Evolutionary conservation across 2,888 invertebrate species (phyloP).

Genomic region (Pycnomerus fuliginosus): DNA sequence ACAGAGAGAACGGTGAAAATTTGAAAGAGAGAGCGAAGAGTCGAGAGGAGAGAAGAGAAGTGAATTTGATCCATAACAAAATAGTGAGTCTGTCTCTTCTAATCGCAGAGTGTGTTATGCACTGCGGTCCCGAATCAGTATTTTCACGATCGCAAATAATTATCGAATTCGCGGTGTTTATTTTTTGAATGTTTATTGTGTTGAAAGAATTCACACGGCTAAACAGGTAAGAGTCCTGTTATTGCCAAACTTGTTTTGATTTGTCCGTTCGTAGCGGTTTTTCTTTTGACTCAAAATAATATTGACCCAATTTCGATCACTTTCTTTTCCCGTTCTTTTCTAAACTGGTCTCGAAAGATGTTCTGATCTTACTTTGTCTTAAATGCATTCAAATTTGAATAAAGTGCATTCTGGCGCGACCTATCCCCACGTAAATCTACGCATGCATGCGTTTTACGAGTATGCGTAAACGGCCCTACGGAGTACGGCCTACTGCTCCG

Average conservation of each 20-base stretch:
- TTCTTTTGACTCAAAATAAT: no score
- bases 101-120: constrained; percentile 54
- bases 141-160: constrained; percentile 39
- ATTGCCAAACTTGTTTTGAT: no score
- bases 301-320: no score
- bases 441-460: constrained; percentile 40
- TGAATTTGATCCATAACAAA: constrained; percentile 58
- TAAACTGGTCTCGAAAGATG: no score
- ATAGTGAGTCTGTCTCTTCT: constrained; percentile 55
- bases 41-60: constrained; percentile 50
- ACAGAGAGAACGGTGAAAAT: constrained; percentile 55
- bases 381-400: constrained; percentile 35
- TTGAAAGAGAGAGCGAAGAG: constrained; percentile 54
- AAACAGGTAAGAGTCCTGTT: constrained; percentile 52
- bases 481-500: neutral
- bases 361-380: no score
- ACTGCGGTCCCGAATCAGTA: constrained; percentile 47
- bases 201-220: constrained; percentile 43
- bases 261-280: no score
- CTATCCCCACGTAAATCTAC: constrained; percentile 43
- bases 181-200: constrained; percentile 50
- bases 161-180: constrained; percentile 41
- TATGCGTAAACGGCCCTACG: constrained; percentile 31
- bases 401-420: constrained; percentile 38
- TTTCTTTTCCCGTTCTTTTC: no score